phyloP scores from a whole-genome alignment of 2,888 invertebrate species.

The Conomelus anceps region DNA sequence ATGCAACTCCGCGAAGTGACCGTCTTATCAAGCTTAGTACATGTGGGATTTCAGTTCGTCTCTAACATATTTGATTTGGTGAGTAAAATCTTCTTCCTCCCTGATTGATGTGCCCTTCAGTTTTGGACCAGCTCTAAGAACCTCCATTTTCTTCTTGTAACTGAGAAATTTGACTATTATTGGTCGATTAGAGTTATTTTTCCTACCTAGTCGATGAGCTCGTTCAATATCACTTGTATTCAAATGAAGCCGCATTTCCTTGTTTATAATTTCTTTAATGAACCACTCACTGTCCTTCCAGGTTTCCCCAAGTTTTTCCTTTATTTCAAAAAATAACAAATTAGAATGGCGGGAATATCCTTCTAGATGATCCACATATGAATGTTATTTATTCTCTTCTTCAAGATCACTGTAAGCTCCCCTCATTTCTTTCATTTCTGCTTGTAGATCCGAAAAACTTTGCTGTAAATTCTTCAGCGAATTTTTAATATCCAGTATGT shows the following conservation, averaged over 20 bases:
- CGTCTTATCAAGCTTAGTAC: not conserved
- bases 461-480: not conserved
- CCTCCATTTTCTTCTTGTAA: not conserved
- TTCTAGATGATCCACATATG: not conserved
- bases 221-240: not conserved
- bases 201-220: not conserved
- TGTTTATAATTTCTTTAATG: not conserved
- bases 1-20: not conserved
- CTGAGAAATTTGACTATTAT: not conserved
- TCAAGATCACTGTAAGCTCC: not conserved
- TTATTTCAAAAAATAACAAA: not conserved
- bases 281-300: too few relatives aligned
- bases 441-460: not conserved
- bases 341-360: not conserved
- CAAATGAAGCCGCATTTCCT: not conserved
- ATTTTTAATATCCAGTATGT: not conserved
- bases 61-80: not conserved
- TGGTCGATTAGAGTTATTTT: not conserved
- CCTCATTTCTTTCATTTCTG: not conserved
- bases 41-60: not conserved
- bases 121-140: not conserved
- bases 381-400: not conserved
- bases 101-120: not conserved
- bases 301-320: not conserved
- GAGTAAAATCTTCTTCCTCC: not conserved